Conservation (phyloP, 2,113 vertebrate genomes). For the Hymenochirus boettgeri region DNA sequence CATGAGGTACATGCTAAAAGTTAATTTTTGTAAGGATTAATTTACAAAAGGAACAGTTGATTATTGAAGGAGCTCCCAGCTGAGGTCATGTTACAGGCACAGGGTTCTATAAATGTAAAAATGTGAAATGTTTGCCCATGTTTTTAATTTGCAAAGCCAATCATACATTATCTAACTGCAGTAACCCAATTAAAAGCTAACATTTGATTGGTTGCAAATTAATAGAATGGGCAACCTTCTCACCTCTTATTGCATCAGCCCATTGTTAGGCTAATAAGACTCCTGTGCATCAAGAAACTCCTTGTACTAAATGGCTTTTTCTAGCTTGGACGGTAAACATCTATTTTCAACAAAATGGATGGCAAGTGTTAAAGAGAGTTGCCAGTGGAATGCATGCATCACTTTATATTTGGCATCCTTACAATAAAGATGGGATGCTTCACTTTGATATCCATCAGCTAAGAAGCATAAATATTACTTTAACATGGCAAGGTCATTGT, state of each 20-base stretch:
- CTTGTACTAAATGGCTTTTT: neutral
- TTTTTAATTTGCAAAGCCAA: no score
- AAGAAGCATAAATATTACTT: constrained; percentile 31
- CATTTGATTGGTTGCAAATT: no score
- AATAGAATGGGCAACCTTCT: no score
- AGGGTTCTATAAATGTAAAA: neutral
- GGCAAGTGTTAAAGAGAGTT: constrained; percentile 15
- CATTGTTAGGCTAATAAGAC: neutral
- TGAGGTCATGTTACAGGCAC: neutral
- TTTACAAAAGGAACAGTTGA: no score
- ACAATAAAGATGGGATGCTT: constrained; percentile 45
- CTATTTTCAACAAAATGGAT: constrained; percentile 1
- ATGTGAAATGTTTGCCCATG: no score
- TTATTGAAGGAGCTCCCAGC: neutral
- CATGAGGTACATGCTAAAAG: no score
- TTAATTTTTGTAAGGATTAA: no score
- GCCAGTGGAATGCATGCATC: constrained; percentile 20
- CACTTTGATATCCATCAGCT: constrained; percentile 35
- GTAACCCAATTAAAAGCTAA: no score
- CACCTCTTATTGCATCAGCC: no score
- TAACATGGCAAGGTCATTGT: constrained; percentile 51
- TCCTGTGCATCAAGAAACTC: neutral
- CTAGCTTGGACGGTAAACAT: neutral
- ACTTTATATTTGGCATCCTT: constrained; percentile 24
- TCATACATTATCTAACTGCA: no score